Evolutionary conservation across 1,140 invertebrate genomes (phyloP), one percentile per base, ranked within the genome.

Genomic region (Mactra quadrangularis): DNA sequence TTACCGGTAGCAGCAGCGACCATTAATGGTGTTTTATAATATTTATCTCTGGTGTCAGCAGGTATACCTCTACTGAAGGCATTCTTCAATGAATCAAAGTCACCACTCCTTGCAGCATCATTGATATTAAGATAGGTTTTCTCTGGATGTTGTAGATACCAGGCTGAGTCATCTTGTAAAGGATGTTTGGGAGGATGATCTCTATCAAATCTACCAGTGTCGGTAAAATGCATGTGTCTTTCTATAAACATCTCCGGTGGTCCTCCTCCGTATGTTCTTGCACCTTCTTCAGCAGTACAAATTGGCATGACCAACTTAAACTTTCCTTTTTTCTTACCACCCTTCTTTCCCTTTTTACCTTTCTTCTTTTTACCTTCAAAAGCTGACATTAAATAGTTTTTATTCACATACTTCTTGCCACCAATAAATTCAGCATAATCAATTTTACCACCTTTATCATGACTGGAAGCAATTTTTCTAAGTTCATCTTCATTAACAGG

Each of bases 11-110:
- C 71, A 81, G 89, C 89, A 4, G 93, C 92, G 6, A 89, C 86
- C 92, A 93, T 93, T 15, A 94, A 87, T 11, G 93, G 92, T n/a
- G 93, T 93, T 82, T 93, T 94, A 86, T 91, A 93, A 83, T 90
- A 93, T 77, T 90, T 92, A 84, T 93, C 92, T 57, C 91, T 86
- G 3, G 89, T 91, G 77, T 94, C 93, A 9, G 92, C 90, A n/a
- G 87, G 86, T 1, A 89, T 84, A 9, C 92, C 92, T 72, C 85
- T 86, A 33, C 85, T 79, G 31, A 93, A 87, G 0, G 92, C 91
- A 82, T 83, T 86, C 76, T 90, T 90, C 66, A 93, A 29, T 11
- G 93, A 91, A 62, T 92, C 91, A 60, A 91, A 86, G 79, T 93
- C 92, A 9, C 89, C 86, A 71, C 85, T 86, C 81, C 90, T 91